Conservation (phyloP, 1,140 invertebrate species). For the Adelges cooleyi region DNA sequence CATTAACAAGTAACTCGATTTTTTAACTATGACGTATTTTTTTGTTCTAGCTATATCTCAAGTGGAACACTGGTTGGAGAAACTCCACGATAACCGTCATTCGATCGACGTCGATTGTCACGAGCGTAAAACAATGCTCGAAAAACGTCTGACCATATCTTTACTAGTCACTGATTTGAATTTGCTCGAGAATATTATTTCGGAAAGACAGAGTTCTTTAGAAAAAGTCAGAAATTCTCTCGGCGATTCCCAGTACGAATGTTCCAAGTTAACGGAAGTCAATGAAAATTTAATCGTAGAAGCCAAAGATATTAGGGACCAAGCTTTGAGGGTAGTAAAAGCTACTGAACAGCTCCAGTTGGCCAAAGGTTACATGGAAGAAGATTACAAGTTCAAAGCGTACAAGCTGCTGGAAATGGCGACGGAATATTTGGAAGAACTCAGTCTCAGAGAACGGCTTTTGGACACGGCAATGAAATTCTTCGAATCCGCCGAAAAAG, state of each 20-base stretch:
- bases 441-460: conserved; percentile 57
- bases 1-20: too few relatives aligned
- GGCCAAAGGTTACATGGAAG: conserved; percentile 54
- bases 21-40: conserved; percentile 8
- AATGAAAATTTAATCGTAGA: conserved; percentile 58
- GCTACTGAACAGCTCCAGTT: conserved; percentile 63
- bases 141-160: conserved; percentile 60
- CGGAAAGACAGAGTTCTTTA: conserved; percentile 41
- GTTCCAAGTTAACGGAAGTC: conserved; percentile 55
- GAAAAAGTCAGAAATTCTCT: conserved; percentile 41
- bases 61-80: conserved; percentile 64
- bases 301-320: conserved; percentile 58
- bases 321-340: conserved; percentile 60
- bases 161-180: conserved; percentile 59
- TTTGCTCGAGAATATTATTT: conserved; percentile 51
- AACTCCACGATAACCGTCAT: conserved; percentile 61
- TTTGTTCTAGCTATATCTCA: conserved; percentile 48
- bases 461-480: conserved; percentile 58
- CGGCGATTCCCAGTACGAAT: conserved; percentile 56
- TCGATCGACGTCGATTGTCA: conserved; percentile 62
- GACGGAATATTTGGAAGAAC: conserved; percentile 58
- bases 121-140: conserved; percentile 30
- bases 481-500: conserved; percentile 58
- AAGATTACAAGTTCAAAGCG: conserved; percentile 57
- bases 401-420: conserved; percentile 59